Evolutionary conservation across 1,140 invertebrate species (phyloP).

Genomic region (Lasioglossum albipes): DNA sequence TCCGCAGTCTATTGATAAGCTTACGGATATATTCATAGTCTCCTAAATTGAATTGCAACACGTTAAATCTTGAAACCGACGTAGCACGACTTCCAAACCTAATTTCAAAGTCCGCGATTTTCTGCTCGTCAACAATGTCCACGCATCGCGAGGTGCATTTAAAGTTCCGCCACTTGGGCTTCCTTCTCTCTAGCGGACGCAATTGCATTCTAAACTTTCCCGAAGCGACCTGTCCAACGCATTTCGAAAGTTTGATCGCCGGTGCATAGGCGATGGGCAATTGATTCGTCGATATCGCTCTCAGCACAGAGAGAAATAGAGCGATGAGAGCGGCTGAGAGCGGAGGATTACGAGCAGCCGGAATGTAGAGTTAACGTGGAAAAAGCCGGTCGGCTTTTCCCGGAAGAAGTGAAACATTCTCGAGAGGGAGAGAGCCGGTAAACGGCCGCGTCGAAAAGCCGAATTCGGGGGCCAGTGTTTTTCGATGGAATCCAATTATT

Average conservation of each 20-base stretch:
- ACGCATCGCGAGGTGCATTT: too few relatives aligned
- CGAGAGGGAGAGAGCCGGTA: background rate
- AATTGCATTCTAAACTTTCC: background rate
- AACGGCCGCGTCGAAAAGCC: background rate
- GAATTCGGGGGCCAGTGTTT: background rate
- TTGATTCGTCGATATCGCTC: background rate
- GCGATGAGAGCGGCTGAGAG: too few relatives aligned
- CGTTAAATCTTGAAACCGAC: too few relatives aligned
- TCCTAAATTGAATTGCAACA: too few relatives aligned
- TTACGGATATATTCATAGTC: too few relatives aligned
- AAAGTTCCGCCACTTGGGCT: too few relatives aligned
- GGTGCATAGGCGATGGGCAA: background rate
- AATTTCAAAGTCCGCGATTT: too few relatives aligned
- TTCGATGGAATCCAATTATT: constrained; percentile 34
- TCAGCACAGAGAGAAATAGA: background rate
- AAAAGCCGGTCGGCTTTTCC: background rate
- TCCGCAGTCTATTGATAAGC: too few relatives aligned
- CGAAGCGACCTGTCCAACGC: background rate
- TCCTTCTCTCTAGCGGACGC: background rate
- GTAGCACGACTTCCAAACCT: too few relatives aligned
- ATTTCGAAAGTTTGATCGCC: background rate
- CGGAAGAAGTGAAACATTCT: constrained; percentile 6
- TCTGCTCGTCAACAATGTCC: too few relatives aligned
- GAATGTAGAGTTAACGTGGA: background rate
- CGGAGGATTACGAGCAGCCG: background rate